phyloP scores from a whole-genome alignment of 2,888 invertebrate species.

The Netelia fuscicornis region DNA sequence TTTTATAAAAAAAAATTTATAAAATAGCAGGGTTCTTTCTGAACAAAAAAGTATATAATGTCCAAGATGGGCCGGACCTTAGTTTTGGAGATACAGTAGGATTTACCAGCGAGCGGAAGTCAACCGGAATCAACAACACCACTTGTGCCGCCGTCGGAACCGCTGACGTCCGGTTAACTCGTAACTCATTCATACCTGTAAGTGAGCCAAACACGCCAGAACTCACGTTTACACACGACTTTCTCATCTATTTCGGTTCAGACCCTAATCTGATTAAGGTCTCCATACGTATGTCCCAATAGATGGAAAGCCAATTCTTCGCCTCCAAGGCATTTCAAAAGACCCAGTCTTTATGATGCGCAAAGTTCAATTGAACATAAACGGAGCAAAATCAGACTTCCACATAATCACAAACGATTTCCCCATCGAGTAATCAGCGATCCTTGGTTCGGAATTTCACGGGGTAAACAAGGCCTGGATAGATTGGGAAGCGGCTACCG shows the following conservation, averaged over 20 bases:
- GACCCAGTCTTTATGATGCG: not conserved
- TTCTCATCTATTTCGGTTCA: constrained; percentile 20
- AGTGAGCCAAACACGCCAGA: constrained; percentile 11
- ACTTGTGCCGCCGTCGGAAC: not conserved
- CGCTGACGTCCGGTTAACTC: constrained; percentile 6
- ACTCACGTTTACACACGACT: not conserved
- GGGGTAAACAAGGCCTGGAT: not conserved
- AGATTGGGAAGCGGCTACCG: not conserved
- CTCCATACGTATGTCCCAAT: not conserved
- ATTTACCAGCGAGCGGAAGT: too few relatives aligned
- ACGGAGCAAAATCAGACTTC: not conserved
- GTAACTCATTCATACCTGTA: not conserved
- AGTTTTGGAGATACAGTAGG: too few relatives aligned
- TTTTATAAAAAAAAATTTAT: too few relatives aligned
- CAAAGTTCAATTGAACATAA: not conserved
- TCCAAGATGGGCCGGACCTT: too few relatives aligned
- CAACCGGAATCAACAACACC: not conserved
- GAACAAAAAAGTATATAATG: too few relatives aligned
- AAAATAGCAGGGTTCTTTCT: too few relatives aligned
- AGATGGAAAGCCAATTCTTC: not conserved
- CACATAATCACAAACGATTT: not conserved
- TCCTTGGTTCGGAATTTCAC: constrained; percentile 13
- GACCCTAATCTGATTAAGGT: constrained; percentile 23
- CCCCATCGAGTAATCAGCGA: not conserved
- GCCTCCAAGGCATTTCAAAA: not conserved